phyloP scores from a whole-genome alignment of 2,113 vertebrate species.

The Microtus richardsoni region DNA sequence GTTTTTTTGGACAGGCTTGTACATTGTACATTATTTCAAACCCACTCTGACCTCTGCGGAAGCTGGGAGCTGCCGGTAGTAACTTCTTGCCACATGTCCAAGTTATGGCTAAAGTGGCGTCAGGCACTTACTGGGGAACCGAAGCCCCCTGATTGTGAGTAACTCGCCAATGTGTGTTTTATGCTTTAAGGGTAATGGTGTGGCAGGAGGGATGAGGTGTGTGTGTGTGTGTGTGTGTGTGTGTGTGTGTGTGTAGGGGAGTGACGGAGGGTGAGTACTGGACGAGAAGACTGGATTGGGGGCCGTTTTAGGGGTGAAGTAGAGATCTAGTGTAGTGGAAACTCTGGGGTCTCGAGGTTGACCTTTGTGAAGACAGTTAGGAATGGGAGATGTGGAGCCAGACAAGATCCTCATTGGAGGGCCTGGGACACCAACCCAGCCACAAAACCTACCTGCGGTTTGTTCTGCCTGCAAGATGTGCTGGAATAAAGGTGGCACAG shows the following conservation, averaged over 20 bases:
- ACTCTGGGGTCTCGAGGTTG: neutral
- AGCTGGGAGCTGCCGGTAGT: neutral
- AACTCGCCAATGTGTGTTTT: conserved; percentile 4
- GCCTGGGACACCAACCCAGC: neutral
- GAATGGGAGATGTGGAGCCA: neutral
- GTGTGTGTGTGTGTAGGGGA: too few relatives aligned
- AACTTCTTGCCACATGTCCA: neutral
- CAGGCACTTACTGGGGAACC: neutral
- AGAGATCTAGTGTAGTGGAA: neutral
- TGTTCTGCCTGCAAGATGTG: neutral
- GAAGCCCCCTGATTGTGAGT: neutral
- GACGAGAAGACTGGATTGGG: neutral
- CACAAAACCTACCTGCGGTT: neutral
- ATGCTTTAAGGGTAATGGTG: neutral
- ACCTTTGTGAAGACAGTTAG: neutral
- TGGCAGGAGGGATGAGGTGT: neutral
- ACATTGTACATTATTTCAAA: neutral
- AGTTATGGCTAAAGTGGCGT: neutral
- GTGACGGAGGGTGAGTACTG: neutral
- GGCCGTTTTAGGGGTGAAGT: neutral
- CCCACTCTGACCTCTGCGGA: neutral
- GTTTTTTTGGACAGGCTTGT: neutral
- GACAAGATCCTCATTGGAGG: neutral
- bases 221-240: too few relatives aligned
- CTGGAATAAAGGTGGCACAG: neutral